These are phyloP conservation scores for Hirudinaria manillensis DNA, from an alignment of 2,888 invertebrate species.

Conservation along the genomic window DNA sequence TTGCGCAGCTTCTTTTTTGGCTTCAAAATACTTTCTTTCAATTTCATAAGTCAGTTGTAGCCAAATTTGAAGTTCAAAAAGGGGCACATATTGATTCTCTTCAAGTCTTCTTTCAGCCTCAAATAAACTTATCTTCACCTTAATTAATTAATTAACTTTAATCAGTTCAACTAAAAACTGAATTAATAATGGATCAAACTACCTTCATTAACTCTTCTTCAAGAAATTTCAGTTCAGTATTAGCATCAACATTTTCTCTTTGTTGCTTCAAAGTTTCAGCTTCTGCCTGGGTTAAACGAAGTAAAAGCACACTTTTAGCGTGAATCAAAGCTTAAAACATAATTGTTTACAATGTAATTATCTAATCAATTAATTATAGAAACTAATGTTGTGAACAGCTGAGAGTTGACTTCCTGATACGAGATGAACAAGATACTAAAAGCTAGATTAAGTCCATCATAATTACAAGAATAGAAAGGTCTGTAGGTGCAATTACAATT, in stretches of 20 bases:
- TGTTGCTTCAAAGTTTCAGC: constrained; percentile 52
- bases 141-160: background rate
- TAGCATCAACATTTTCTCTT: constrained; percentile 45
- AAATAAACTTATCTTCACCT: constrained; percentile 67
- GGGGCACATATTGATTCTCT: constrained; percentile 55
- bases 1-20: constrained; percentile 77
- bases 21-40: constrained; percentile 78
- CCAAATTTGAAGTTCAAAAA: constrained; percentile 89
- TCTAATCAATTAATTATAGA: too few species aligned
- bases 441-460: too few species aligned
- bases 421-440: too few species aligned
- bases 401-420: too few species aligned
- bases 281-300: constrained; percentile 59
- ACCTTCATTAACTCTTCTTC: constrained; percentile 49
- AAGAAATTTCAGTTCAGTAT: constrained; percentile 45
- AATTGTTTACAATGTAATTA: too few species aligned
- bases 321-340: background rate
- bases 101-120: constrained; percentile 84
- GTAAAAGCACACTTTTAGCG: constrained; percentile 18
- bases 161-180: background rate
- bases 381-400: too few species aligned
- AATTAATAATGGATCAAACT: too few species aligned
- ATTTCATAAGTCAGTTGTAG: constrained; percentile 93
- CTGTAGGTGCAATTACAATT: too few species aligned
- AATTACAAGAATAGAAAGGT: too few species aligned